Conservation (phyloP, 1,140 invertebrate species). For the Brachionus paranguensis region DNA sequence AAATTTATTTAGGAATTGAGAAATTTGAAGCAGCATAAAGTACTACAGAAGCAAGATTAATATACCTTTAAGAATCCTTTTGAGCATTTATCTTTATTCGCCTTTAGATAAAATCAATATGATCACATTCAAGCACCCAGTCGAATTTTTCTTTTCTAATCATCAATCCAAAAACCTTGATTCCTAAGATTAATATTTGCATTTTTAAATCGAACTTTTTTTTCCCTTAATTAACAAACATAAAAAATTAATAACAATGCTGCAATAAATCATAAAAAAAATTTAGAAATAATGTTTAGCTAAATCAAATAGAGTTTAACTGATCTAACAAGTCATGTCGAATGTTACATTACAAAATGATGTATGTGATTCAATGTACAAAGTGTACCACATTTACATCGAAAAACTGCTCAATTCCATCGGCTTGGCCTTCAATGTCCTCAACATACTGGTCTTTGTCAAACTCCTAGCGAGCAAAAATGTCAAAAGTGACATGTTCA, state of each 20-base stretch:
- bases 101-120: not conserved
- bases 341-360: not conserved
- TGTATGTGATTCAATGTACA: conserved; percentile 13
- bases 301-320: not conserved
- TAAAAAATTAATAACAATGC: not conserved
- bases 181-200: not conserved
- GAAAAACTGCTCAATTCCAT: not conserved
- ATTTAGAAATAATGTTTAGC: not conserved
- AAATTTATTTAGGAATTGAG: not conserved
- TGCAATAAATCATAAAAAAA: not conserved
- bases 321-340: not conserved
- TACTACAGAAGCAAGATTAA: not conserved
- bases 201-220: not conserved
- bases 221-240: not conserved
- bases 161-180: not conserved
- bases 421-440: not conserved
- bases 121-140: not conserved
- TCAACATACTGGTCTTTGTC: not conserved
- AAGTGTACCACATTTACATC: conserved; percentile 2
- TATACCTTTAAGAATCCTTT: not conserved
- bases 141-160: not conserved
- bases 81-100: not conserved
- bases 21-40: not conserved
- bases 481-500: conserved; percentile 26
- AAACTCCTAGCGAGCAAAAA: not conserved